Base-by-base conservation (phyloP, 2,113 vertebrate genomes). In the Pterocles orientalis region DNA sequence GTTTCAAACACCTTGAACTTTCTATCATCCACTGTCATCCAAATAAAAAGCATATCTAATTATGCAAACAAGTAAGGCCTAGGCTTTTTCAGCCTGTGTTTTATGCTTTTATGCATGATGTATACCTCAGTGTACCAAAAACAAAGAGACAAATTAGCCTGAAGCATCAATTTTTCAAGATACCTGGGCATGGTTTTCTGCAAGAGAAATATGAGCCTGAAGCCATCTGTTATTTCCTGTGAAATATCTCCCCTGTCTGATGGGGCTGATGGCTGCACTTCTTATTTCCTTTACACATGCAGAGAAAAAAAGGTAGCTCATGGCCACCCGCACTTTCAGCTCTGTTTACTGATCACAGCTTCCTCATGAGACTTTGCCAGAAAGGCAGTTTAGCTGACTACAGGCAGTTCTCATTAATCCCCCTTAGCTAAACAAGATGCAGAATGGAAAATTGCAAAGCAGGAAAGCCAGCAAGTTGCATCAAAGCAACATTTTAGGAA, bases 221-320 rank as follows among this genome's bases (percentile, higher is more conserved):
- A 96, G 82, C 82, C 8, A 8, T 86, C 71, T 92, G 84, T 68
- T 94, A 39, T 84, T 95, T 94, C 82, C 90, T 90, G 47, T 83
- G 87, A 93, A 95, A 81, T 95, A 85, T 92, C 76, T 95, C 70
- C 81, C 81, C 88, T 90, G 79, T 82, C 87, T 91, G 64, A 92
- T 62, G 7, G 82, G 77, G 66, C 86, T 88, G 89, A 62, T 81
- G 94, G 86, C 65, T 88, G 82, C 57, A 69, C 58, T 94, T 95
- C 92, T 94, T 62, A 54, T 48, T 95, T 94, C 86, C 87, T 94
- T 88, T 91, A 43, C 48, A 78, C 15, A 87, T 2, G 33, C 39
- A 60, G 51, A 62, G 17, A 76, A 81, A 66, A 68, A 57, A 72
- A 75, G 47, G 70, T 61, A 81, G 41, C 76, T 92, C 61, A 33